Evolutionary conservation across 2,113 vertebrate genomes (phyloP).

Genomic region (Sceloporus tristichus): DNA sequence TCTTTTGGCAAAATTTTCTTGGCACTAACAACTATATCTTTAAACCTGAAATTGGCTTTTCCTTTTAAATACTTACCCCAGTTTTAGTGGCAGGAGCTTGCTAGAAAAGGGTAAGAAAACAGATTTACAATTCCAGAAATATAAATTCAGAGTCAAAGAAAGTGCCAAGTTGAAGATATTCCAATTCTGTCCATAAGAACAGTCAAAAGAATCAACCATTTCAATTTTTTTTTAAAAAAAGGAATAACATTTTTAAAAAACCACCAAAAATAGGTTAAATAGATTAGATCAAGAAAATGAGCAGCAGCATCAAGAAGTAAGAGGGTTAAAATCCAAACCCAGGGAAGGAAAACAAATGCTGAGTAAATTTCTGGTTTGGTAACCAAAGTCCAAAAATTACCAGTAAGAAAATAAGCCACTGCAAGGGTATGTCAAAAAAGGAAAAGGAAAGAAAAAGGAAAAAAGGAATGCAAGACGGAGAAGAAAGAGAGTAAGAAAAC

Average conservation of each 20-base stretch:
- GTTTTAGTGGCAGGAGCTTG: conserved; percentile 88
- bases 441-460: conserved; percentile 65
- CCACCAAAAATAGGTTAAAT: conserved; percentile 68
- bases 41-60: not conserved
- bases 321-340: conserved; percentile 71
- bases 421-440: conserved; percentile 67
- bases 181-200: conserved; percentile 70
- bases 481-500: conserved; percentile 58
- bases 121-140: conserved; percentile 69
- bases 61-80: conserved; percentile 83
- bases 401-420: conserved; percentile 62
- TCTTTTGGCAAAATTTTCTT: not conserved
- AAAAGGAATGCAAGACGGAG: conserved; percentile 56
- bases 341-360: conserved; percentile 60
- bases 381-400: conserved; percentile 61
- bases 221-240: conserved; percentile 1
- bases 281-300: conserved; percentile 68
- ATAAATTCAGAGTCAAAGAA: conserved; percentile 51
- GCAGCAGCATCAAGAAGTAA: conserved; percentile 69
- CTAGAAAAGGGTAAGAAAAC: conserved; percentile 76
- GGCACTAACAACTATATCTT: not conserved
- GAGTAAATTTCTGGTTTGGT: conserved; percentile 46
- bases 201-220: conserved; percentile 39
- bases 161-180: conserved; percentile 67
- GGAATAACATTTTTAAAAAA: conserved; percentile 55